These are phyloP conservation scores for Tetramorium parvispinum DNA, from an alignment of 1,140 invertebrate species.

Conservation along the genomic window DNA sequence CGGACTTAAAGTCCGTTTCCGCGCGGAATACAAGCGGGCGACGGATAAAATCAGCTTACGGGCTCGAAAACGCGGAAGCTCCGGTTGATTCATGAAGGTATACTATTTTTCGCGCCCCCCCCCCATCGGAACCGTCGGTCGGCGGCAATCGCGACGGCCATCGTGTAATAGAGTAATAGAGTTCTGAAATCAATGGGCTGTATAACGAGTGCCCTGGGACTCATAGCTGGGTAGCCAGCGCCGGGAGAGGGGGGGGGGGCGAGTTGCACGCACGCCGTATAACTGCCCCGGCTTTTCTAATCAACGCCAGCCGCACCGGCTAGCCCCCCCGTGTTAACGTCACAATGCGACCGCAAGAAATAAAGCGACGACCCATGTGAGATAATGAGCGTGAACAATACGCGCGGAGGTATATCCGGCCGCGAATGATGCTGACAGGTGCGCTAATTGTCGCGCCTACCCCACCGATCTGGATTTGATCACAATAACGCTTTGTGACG, in stretches of 20 bases:
- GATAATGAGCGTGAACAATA: conserved; percentile 55
- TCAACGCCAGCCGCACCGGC: conserved; percentile 61
- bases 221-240: conserved; percentile 61
- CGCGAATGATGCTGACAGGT: conserved; percentile 63
- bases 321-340: conserved; percentile 43
- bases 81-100: conserved; percentile 53
- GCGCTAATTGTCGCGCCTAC: conserved; percentile 65
- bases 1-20: conserved; percentile 45
- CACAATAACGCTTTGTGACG: conserved; percentile 38
- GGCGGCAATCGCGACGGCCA: conserved; percentile 64
- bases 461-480: conserved; percentile 26
- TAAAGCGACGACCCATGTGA: conserved; percentile 56
- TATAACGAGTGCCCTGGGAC: conserved; percentile 68
- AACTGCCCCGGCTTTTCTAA: conserved; percentile 62
- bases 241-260: not conserved
- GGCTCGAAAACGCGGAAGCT: not conserved
- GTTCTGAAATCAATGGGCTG: conserved; percentile 72
- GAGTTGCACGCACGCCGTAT: not conserved
- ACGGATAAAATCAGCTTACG: conserved; percentile 45
- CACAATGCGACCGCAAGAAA: conserved; percentile 60
- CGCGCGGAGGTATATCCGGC: conserved; percentile 5
- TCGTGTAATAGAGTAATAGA: conserved; percentile 65
- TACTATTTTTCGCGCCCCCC: conserved; percentile 56
- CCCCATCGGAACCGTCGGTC: not conserved
- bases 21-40: conserved; percentile 9